Conservation (phyloP, 1,140 invertebrate genomes). For the Potamilus streckersoni region DNA sequence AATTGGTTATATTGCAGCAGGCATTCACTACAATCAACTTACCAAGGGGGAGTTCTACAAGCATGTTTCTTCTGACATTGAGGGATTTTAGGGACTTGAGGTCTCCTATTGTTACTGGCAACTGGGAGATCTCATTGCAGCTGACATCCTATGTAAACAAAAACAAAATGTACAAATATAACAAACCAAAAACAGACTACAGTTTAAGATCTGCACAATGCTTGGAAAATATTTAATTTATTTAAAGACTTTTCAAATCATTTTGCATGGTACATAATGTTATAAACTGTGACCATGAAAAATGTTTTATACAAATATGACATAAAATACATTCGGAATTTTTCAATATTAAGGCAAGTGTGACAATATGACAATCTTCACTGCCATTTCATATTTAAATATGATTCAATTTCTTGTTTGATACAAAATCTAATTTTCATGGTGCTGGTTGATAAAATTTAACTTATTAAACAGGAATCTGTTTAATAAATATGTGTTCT, state of each 20-base stretch:
- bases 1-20: not conserved
- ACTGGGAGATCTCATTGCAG: slow-evolving; percentile 88
- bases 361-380: no score
- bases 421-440: no score
- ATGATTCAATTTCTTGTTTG: no score
- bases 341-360: no score
- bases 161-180: not conserved
- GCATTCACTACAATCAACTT: slow-evolving; percentile 56
- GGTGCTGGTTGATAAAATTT: no score
- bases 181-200: not conserved
- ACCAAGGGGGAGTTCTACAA: slow-evolving; percentile 89
- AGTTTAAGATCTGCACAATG: not conserved
- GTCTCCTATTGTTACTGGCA: slow-evolving; percentile 88
- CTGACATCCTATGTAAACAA: slow-evolving; percentile 78
- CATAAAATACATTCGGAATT: no score
- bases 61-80: slow-evolving; percentile 85
- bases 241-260: not conserved
- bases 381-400: no score
- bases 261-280: no score
- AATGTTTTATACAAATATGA: no score
- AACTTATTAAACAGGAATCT: no score
- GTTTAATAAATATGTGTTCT: no score
- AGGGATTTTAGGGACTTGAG: slow-evolving; percentile 75
- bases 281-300: no score
- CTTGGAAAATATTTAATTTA: not conserved